Percentiles rank a stretch among this genome's conserved stretches.
phyloP scores from a whole-genome alignment of 1,140 invertebrate genomes.

The Marisa cornuarietis region DNA sequence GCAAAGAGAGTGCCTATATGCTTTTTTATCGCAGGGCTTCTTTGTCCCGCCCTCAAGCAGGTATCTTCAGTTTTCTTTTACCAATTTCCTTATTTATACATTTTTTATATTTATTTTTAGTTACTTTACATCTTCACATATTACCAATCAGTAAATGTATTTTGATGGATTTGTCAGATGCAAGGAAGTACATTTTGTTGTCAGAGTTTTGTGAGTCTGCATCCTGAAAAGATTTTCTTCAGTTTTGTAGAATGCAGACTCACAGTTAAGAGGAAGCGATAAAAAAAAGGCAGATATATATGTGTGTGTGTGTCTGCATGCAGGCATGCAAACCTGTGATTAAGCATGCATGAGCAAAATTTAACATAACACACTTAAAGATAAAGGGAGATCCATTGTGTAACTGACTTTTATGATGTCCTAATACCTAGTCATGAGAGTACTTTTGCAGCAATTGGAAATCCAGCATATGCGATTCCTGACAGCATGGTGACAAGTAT shows the following conservation, averaged over 20 bases:
- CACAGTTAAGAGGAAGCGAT: too few species aligned
- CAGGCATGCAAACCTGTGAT: too few species aligned
- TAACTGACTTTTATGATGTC: too few species aligned
- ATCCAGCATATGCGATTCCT: conserved; percentile 38
- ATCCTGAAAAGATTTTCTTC: too few species aligned
- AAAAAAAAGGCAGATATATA: too few species aligned
- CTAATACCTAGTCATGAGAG: too few species aligned
- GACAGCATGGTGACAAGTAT: conserved; percentile 33
- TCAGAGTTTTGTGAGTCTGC: too few species aligned
- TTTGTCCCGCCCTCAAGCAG: conserved; percentile 41
- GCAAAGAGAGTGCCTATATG: conserved; percentile 66
- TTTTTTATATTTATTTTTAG: background rate
- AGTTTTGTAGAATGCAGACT: too few species aligned
- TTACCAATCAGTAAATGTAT: background rate
- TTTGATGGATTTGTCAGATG: background rate
- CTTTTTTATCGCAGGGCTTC: conserved; percentile 60
- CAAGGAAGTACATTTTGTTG: background rate
- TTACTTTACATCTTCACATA: background rate
- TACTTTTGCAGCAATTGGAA: conserved; percentile 34
- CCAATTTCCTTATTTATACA: background rate
- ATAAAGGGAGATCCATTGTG: too few species aligned
- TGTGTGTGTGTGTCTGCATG: too few species aligned
- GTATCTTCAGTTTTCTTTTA: conserved; percentile 27
- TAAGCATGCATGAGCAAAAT: too few species aligned
- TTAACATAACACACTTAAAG: too few species aligned